Conservation (phyloP, 1,140 invertebrate species). For the Lasioglossum albipes region DNA sequence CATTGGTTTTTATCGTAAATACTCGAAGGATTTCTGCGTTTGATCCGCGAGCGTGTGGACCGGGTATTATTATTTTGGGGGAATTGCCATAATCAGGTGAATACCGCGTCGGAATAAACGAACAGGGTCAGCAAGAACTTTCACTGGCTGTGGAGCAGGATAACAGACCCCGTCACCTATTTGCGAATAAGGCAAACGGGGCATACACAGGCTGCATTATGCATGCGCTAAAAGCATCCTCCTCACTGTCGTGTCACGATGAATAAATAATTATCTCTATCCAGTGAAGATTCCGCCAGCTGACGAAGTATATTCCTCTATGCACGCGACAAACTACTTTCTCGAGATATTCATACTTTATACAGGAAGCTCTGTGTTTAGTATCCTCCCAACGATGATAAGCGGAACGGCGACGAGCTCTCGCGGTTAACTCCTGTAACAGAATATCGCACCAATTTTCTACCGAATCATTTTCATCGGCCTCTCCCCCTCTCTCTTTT, state of each 20-base stretch:
- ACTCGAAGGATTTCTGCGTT: too few species aligned
- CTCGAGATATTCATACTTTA: conserved; percentile 18
- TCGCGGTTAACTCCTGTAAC: neutral
- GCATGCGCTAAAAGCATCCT: conserved; percentile 29
- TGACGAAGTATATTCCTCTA: neutral
- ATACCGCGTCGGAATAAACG: neutral
- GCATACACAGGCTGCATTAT: conserved; percentile 26
- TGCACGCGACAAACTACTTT: conserved; percentile 13
- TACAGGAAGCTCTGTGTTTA: neutral
- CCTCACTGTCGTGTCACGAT: conserved; percentile 5
- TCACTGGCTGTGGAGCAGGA: conserved; percentile 12
- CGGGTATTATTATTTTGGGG: too few species aligned
- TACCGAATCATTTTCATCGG: neutral
- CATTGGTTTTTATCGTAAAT: too few species aligned
- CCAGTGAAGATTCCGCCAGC: conserved; percentile 5
- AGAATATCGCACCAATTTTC: neutral
- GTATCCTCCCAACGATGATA: neutral
- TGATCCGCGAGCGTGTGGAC: too few species aligned
- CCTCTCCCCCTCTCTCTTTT: too few species aligned
- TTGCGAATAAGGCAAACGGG: conserved; percentile 36
- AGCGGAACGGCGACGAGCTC: neutral
- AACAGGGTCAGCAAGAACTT: conserved; percentile 21
- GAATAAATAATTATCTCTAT: conserved; percentile 41
- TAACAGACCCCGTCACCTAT: conserved; percentile 30
- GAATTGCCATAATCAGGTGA: too few species aligned